A percentile compares a stretch with the other conserved stretches of the same genome.
Evolutionary conservation across 2,797 vertebrate species (phyloP).

Genomic region (Halcyon smyrnensis): DNA sequence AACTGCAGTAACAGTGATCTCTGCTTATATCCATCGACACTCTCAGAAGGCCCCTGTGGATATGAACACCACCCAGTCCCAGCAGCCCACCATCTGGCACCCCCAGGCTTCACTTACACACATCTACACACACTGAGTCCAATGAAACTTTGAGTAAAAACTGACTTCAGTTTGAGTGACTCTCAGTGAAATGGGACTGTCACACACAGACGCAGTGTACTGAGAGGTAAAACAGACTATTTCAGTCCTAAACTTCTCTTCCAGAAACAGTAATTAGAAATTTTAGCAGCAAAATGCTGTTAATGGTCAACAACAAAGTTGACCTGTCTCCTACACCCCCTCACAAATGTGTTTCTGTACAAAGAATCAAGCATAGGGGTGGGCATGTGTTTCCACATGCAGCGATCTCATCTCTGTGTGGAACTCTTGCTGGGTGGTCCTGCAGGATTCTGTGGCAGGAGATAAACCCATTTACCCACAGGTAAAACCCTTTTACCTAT

Average conservation of each 20-base stretch:
- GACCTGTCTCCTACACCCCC: not conserved
- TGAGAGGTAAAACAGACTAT: not conserved
- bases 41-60: not conserved
- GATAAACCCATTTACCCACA: not conserved
- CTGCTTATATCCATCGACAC: not conserved
- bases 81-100: not conserved
- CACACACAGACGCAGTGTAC: fast-evolving
- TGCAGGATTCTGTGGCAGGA: not conserved
- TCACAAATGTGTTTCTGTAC: fast-evolving
- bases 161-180: not conserved
- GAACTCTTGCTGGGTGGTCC: not conserved
- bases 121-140: not conserved
- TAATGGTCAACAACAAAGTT: not conserved
- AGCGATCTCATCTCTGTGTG: not conserved
- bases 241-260: not conserved
- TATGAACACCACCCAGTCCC: not conserved
- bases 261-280: not conserved
- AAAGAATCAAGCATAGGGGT: not conserved
- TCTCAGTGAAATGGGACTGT: not conserved
- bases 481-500: no score
- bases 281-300: not conserved
- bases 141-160: not conserved
- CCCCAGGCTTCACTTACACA: not conserved
- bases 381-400: fast-evolving
- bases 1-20: not conserved